A percentile compares a stretch with the other conserved stretches of the same genome.
Conservation (phyloP, 2,113 vertebrate species). For the Oryzias curvinotus region DNA sequence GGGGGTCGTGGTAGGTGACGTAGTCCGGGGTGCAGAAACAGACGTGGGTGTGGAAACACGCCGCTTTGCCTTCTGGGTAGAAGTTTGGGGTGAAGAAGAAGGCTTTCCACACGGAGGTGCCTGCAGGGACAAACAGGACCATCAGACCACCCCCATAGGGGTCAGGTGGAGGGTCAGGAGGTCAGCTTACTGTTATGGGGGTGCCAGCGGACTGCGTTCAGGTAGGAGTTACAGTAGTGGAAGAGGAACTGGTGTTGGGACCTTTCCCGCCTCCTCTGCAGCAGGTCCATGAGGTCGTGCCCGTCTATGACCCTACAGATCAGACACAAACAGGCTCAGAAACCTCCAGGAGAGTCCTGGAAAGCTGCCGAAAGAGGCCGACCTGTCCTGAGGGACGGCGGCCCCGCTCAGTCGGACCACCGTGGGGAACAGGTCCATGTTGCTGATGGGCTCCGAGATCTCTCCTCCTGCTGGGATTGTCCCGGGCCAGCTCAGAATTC, state of each 20-base stretch:
- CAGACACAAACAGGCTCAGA: background rate
- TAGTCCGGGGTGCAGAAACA: constrained; percentile 78
- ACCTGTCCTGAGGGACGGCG: constrained; percentile 82
- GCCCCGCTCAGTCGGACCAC: constrained; percentile 76
- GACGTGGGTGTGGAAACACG: constrained; percentile 77
- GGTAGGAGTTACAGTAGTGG: constrained; percentile 86
- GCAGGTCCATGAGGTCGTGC: constrained; percentile 83
- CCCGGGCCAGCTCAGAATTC: constrained; percentile 81
- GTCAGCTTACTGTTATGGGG: constrained; percentile 81
- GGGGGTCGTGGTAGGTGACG: constrained; percentile 80
- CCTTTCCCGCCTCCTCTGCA: constrained; percentile 63
- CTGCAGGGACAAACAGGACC: constrained; percentile 6
- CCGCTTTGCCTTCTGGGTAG: constrained; percentile 71
- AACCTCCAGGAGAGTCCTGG: background rate
- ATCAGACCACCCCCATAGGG: background rate
- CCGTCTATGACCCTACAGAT: constrained; percentile 81
- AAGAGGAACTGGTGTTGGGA: constrained; percentile 88
- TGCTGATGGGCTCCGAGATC: constrained; percentile 83
- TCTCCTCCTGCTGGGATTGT: constrained; percentile 60
- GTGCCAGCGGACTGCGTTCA: constrained; percentile 87
- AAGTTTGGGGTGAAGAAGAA: constrained; percentile 90
- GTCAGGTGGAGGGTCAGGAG: background rate
- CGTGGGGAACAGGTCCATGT: constrained; percentile 90
- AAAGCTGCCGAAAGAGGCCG: background rate
- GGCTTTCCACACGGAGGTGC: constrained; percentile 81